Conservation (phyloP, 2,888 invertebrate genomes). For the Stratiomys singularior region DNA sequence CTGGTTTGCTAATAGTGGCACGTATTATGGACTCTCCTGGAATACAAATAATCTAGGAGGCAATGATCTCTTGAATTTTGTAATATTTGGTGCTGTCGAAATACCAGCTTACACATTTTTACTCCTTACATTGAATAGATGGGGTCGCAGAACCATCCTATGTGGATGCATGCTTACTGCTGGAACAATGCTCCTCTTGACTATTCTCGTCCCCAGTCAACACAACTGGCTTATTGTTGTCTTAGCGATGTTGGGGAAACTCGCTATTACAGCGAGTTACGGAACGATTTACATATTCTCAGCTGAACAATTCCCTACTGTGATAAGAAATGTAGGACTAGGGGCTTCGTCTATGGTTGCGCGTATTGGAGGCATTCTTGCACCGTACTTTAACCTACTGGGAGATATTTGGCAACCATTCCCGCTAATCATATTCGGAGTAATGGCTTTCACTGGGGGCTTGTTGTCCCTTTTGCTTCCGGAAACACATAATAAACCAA, state of each 20-base stretch:
- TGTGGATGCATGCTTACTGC: conserved; percentile 76
- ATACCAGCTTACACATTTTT: conserved; percentile 77
- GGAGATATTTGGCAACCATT: conserved; percentile 71
- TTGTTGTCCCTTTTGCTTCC: conserved; percentile 77
- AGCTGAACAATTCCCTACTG: conserved; percentile 80
- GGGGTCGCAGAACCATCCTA: conserved; percentile 76
- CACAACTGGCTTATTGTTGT: conserved; percentile 69
- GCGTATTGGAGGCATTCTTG: conserved; percentile 73
- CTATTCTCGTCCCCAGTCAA: conserved; percentile 69
- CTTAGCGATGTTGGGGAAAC: conserved; percentile 77
- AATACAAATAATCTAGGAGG: conserved; percentile 78
- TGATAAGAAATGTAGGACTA: conserved; percentile 84
- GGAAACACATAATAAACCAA: conserved; percentile 79
- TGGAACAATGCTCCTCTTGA: conserved; percentile 70
- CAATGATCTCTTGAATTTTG: conserved; percentile 78
- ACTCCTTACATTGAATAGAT: conserved; percentile 74
- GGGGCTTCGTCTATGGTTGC: conserved; percentile 89
- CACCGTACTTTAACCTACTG: conserved; percentile 84
- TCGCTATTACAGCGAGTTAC: conserved; percentile 78
- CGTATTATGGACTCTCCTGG: conserved; percentile 83
- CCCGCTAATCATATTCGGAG: conserved; percentile 79
- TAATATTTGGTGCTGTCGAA: conserved; percentile 80
- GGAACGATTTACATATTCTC: conserved; percentile 79
- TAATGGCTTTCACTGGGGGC: conserved; percentile 77
- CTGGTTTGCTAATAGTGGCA: conserved; percentile 82